These are phyloP conservation scores for Myotis myotis DNA, from an alignment of 2,797 vertebrate species.

Conservation along the genomic window DNA sequence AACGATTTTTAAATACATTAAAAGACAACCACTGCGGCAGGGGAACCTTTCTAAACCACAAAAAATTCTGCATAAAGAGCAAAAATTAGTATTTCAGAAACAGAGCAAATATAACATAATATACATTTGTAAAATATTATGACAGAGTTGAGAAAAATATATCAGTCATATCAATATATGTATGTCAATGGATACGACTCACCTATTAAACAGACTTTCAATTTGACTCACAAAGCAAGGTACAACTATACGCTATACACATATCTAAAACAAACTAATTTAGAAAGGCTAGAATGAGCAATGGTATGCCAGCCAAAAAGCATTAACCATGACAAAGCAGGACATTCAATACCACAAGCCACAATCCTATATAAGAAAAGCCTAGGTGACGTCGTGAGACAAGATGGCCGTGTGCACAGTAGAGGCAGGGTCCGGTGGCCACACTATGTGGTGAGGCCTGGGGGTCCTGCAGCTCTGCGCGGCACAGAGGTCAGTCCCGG, in stretches of 20 bases:
- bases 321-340: neutral
- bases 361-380: neutral
- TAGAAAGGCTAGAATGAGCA: neutral
- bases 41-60: neutral
- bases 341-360: neutral
- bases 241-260: neutral
- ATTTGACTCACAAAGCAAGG: constrained; percentile 5
- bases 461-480: too few species aligned
- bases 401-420: too few species aligned
- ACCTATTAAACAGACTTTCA: neutral
- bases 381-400: too few species aligned
- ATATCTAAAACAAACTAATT: neutral
- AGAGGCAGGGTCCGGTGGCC: too few species aligned
- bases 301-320: neutral
- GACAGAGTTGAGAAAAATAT: neutral
- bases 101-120: neutral
- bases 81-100: neutral
- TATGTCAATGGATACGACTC: neutral
- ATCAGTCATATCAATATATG: neutral
- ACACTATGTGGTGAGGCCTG: too few species aligned
- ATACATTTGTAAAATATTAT: neutral
- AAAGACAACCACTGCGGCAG: neutral
- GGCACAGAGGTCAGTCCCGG: too few species aligned
- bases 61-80: neutral
- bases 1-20: neutral